phyloP scores from a whole-genome alignment of 2,888 invertebrate genomes.

The Allophyes oxyacanthae region DNA sequence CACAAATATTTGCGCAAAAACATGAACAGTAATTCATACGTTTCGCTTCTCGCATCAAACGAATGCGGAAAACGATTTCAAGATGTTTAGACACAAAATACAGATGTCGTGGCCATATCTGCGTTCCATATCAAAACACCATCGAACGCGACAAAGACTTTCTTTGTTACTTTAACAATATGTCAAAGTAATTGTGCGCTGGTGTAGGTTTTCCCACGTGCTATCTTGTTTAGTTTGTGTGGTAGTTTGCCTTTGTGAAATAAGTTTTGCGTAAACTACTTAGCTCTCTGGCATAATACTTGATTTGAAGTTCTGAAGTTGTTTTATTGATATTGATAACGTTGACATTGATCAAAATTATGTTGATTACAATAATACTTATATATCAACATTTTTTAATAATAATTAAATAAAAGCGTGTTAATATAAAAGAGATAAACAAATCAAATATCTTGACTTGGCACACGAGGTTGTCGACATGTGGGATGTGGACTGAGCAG shows the following conservation, averaged over 20 bases:
- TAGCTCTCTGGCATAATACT: background rate
- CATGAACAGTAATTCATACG: no score
- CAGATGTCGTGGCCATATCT: conserved; percentile 15
- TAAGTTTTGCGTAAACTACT: conserved; percentile 1
- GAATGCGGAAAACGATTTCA: background rate
- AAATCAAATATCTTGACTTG: no score
- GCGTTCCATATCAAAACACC: conserved; percentile 32
- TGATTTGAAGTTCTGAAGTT: background rate
- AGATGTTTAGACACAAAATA: conserved; percentile 14
- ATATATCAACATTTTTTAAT: no score
- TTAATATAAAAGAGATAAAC: no score
- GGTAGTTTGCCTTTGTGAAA: conserved; percentile 1
- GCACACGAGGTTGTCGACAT: no score
- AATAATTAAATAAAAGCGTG: no score
- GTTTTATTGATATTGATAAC: background rate
- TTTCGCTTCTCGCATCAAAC: no score
- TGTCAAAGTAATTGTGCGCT: conserved; percentile 33
- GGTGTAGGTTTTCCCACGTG: conserved; percentile 19
- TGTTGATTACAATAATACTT: no score
- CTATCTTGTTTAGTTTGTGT: conserved; percentile 21
- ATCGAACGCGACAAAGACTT: conserved; percentile 25
- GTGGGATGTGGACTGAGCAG: no score
- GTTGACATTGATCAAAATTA: no score
- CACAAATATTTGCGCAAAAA: no score
- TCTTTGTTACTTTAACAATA: conserved; percentile 26